Percentiles rank a stretch among this genome's conserved stretches.
These are phyloP conservation scores for Lagodon rhomboides DNA, from an alignment of 2,797 vertebrate genomes.

Conservation along the genomic window DNA sequence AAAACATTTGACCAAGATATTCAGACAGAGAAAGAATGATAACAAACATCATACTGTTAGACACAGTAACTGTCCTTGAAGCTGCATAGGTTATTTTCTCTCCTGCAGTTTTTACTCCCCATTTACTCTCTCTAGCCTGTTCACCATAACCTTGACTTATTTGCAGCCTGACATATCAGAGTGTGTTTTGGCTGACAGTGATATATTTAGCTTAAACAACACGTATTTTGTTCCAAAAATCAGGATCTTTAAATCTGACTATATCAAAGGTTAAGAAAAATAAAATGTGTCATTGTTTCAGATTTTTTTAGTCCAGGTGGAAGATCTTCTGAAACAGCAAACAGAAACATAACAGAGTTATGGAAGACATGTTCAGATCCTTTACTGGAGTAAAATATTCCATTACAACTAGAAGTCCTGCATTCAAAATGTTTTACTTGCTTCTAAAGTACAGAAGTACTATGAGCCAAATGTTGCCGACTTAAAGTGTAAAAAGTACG, in stretches of 20 bases:
- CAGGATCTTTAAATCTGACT: background rate
- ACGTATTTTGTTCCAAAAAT: background rate
- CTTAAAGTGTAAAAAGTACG: no score
- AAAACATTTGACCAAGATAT: constrained; percentile 10
- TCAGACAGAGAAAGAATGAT: constrained; percentile 35
- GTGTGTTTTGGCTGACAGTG: background rate
- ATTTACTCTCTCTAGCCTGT: background rate
- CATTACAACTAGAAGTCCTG: no score
- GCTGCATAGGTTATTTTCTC: constrained; percentile 13
- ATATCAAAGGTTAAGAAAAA: background rate
- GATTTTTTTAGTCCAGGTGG: background rate
- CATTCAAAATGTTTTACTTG: no score
- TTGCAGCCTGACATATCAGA: background rate
- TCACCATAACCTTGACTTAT: background rate
- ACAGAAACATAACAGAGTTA: background rate
- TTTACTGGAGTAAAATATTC: background rate
- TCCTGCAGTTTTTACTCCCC: constrained; percentile 5
- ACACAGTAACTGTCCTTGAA: constrained; percentile 43
- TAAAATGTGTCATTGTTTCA: background rate
- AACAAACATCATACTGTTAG: constrained; percentile 27
- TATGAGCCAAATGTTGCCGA: no score
- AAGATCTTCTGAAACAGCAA: background rate
- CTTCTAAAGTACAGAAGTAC: no score
- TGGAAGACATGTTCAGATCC: background rate
- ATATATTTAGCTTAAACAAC: background rate